Base-by-base conservation (phyloP, 2,888 invertebrate genomes). In the Apodemia zela region DNA sequence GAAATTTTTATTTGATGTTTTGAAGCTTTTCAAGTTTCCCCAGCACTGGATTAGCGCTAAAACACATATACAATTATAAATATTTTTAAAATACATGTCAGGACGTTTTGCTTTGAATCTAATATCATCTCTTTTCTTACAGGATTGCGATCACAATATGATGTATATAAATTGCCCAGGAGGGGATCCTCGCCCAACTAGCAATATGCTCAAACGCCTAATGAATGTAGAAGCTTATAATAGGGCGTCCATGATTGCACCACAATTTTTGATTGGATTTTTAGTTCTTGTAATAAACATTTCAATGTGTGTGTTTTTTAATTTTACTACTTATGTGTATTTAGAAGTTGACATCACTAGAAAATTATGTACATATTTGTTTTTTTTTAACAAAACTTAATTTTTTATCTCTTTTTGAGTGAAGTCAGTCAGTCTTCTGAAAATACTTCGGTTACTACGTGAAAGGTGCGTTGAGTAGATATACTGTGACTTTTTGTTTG, bases 61-160 rank as follows among this genome's bases (percentile, higher is more conserved):
- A n/a, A n/a, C n/a, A n/a, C n/a, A n/a, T n/a, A n/a, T n/a, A n/a
- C n/a, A n/a, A n/a, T n/a, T n/a, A 25, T 25, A 3, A 25, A 3
- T 25, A 25, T 2, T 15, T 42, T 15, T 42, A 42, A 42, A 38
- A 5, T 15, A 42, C 42, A 3, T 42, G 3, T 4, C 15, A 15
- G 42, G 4, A 42, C 15, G 4, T 42, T 42, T 42, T 4, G 0
- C n/a, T 7, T 33, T 7, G 0, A 33, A 33, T 33, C 33, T 33
- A 33, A 33, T 7, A 8, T 7, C 1, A 8, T 61, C 25, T 59
- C 45, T 60, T 61, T 61, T 3, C 8, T 59, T 66, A 38, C 60
- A 89, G 89, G 82, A 89, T 25, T 89, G 89, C 59, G 85, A 87
- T 3, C 66, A 68, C 0, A 84, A 87, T 38, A 77, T 89, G 75